Conservation (phyloP, 1,140 invertebrate species). For the Caerostris darwini region DNA sequence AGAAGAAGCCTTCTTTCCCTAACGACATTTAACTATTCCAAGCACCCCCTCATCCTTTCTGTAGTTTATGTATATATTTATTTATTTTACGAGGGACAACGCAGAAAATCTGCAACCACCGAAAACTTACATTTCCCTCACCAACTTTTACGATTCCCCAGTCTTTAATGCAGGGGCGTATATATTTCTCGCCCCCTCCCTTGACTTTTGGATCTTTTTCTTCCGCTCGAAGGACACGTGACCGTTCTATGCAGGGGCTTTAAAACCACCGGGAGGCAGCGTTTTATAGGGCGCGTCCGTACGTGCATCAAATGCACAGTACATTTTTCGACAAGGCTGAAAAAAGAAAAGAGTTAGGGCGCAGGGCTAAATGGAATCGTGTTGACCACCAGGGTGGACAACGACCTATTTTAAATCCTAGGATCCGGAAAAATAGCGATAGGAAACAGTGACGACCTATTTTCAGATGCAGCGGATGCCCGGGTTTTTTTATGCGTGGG, state of each 20-base stretch:
- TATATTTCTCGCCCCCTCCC: not conserved
- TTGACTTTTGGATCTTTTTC: conserved; percentile 24
- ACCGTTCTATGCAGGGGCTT: conserved; percentile 17
- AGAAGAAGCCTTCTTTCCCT: not conserved
- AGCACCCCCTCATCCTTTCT: not conserved
- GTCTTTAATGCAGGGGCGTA: not conserved
- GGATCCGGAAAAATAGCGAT: not conserved
- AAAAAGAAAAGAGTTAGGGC: not conserved
- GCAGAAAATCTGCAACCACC: not conserved
- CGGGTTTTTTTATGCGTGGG: not conserved
- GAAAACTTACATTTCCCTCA: conserved; percentile 28
- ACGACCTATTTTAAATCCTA: conserved; percentile 27
- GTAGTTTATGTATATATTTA: conserved; percentile 6
- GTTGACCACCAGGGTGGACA: not conserved
- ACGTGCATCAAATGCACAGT: not conserved
- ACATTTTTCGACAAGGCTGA: not conserved
- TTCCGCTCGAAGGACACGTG: not conserved
- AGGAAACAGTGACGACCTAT: not conserved
- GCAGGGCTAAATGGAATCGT: too few relatives aligned
- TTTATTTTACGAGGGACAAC: not conserved
- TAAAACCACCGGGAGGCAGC: conserved; percentile 5
- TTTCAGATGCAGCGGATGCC: not conserved
- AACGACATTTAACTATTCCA: conserved; percentile 32
- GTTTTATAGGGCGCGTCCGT: conserved; percentile 20
- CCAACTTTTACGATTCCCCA: conserved; percentile 8